Evolutionary conservation across 1,140 invertebrate species (phyloP), one percentile per base, ranked within the genome.

Genomic region (Apis florea): DNA sequence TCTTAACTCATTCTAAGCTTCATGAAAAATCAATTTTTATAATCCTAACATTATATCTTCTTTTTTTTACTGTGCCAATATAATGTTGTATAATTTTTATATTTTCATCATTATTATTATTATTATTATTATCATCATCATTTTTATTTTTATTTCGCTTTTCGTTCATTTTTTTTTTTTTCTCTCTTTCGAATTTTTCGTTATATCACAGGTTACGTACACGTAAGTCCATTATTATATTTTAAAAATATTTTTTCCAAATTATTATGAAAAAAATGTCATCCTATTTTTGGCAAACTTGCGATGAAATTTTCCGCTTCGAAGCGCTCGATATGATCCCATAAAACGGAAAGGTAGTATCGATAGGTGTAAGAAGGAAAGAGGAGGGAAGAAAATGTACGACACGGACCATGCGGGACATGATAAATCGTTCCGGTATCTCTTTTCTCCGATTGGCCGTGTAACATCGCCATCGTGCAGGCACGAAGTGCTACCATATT

Each of bases 341-440:
- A 51, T 78, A 58, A 59, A 59, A 26, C 24, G 69, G 3, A 40
- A 40, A 54, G 58, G 26, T 72, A 72, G 21, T 21, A 64, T 79
- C 15, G 51, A 24, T 11, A 6, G 15, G 40, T 24, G 8, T 15
- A 63, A 24, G 19, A 24, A n/a, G 11, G 12, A 2, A 24, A 6
- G n/a, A 24, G n/a, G n/a, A 24, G 8, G 31, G 17, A 26, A 12
- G 49, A 54, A 54, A 54, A 79, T 59, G 77, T 47, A 56, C 53
- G 66, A 79, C 59, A n/a, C 24, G 51, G 15, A 64, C 68, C 77
- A 72, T 79, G 58, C 49, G 58, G 69, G 77, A 79, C 69, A 72
- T 79, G 77, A 79, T 79, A 79, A 72, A 79, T 79, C 77, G 69
- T 72, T 72, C 58, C 68, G 53, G 69, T 79, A 79, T 79, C 77